Conservation (phyloP, 1,140 invertebrate genomes). For the Calycopis cecrops region DNA sequence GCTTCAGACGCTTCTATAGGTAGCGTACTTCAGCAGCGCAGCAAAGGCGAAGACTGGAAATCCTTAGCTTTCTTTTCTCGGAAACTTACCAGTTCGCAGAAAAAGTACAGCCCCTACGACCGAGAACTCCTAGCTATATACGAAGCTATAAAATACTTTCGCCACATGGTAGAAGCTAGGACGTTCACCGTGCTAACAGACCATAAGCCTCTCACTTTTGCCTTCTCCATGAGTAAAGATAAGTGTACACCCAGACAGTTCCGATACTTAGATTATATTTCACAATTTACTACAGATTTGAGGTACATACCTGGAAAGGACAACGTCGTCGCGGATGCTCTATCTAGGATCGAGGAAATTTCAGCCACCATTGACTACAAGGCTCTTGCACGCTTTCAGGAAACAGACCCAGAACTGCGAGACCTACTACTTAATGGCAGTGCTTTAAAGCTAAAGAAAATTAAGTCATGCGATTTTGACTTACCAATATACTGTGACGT, state of each 20-base stretch:
- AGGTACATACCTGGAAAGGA: slow-evolving; percentile 38
- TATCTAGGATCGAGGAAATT: slow-evolving; percentile 36
- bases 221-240: slow-evolving; percentile 12
- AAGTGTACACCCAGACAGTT: slow-evolving; percentile 38
- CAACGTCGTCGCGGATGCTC: slow-evolving; percentile 42
- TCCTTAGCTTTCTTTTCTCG: too few species aligned
- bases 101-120: too few species aligned
- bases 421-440: slow-evolving; percentile 16
- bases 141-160: slow-evolving; percentile 27
- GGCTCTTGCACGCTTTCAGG: slow-evolving; percentile 27
- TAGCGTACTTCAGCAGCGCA: too few species aligned
- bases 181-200: slow-evolving; percentile 16
- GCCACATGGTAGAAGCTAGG: slow-evolving; percentile 20
- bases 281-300: slow-evolving; percentile 52
- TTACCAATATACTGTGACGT: slow-evolving; percentile 31
- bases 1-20: too few species aligned
- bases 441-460: slow-evolving; percentile 17
- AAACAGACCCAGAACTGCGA: slow-evolving; percentile 27
- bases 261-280: slow-evolving; percentile 47
- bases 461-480: not conserved
- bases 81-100: too few species aligned
- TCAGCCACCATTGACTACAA: slow-evolving; percentile 20
- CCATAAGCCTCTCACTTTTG: slow-evolving; percentile 17
- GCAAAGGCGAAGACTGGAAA: too few species aligned
- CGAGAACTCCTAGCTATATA: too few species aligned